Base-by-base conservation (phyloP, 2,888 invertebrate genomes). In the Ectobius pallidus region DNA sequence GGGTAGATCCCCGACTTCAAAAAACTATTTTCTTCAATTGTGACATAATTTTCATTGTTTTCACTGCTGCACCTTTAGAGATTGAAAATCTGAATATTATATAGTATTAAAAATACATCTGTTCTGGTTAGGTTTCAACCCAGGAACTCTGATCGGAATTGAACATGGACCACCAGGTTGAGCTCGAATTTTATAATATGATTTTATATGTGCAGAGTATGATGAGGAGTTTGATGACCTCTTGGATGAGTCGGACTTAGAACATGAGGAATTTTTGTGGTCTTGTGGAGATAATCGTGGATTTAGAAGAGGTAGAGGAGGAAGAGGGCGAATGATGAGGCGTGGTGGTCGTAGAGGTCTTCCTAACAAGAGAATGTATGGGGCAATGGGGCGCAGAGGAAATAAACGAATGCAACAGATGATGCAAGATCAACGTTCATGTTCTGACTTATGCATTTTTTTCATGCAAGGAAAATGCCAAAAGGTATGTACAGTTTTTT, bases 381-480 rank as follows among this genome's bases (percentile, higher is more conserved):
- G 11, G n/a, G 18, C 14, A 63, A 44, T 42, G 71, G 77, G 80
- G 20, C 77, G 82, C 30, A 83, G 81, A 42, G 83, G 82, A 16
- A 78, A 82, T 69, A 81, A 30, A 32, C 83, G 75, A 82, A 86
- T 78, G 85, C 88, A 75, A 86, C 87, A 61, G 62, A 87, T 87
- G 79, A 80, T 73, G 65, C 69, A 55, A 34, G 83, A 75, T 87
- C 87, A 18, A 14, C 49, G 73, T 22, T 83, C 90, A 81, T 90
- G 90, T 80, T 86, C 88, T 6, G 91, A 91, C 74, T 89, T 89
- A 20, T 96, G 96, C 81, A 88, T 92, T 77, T 95, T 92, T 84
- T 95, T 89, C 81, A 89, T 94, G 88, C 95, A 95, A 84, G 96
- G 95, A 72, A 95, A 94, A 84, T 96, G 96, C 82, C 91, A 91